Evolutionary conservation across 2,888 invertebrate genomes (phyloP), one percentile per base, ranked within the genome.

Genomic region (Tolmerus cingulatus): DNA sequence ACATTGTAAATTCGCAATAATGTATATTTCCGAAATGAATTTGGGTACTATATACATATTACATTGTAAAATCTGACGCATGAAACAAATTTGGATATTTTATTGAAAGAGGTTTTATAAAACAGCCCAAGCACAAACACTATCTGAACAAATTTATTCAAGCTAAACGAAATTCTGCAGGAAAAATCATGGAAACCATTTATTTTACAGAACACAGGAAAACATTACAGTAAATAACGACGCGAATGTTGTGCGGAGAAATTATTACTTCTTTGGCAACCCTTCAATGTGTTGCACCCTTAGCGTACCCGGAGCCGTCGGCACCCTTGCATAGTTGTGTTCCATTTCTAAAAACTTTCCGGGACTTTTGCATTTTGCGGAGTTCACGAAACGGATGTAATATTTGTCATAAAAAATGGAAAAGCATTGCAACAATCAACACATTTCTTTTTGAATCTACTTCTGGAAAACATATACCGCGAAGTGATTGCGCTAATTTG

Each of bases 331-430:
- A 55, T 30, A 30, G 34, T n/a, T 12, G 8, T 66, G 40, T 40
- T 23, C 82, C 27, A 84, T 66, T 37, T 40, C 40, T 66, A 66
- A 46, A 51, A 51, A 66, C 82, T 82, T 55, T 82, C 57, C 66
- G 9, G 5, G 34, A 27, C 34, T 84, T 84, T 66, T 66, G 66
- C 66, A 84, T 84, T 84, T 66, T 84, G 66, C 30, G 40, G 37
- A 84, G 37, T 84, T 84, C 46, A 40, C 37, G 19, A 40, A 84
- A 37, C 82, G 82, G 82, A 84, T 66, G 82, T 57, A 84, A 66
- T 84, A 84, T 84, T 84, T 84, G 82, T 84, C 82, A 84, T 84
- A 84, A 84, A 84, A 84, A 84, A 84, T 27, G n/a, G 82, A 40
- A 84, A 57, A 84, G 66, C 82, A 66, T 66, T 37, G 82, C 57